Base-by-base conservation (phyloP, 1,140 invertebrate species). In the Sinonovacula constricta region DNA sequence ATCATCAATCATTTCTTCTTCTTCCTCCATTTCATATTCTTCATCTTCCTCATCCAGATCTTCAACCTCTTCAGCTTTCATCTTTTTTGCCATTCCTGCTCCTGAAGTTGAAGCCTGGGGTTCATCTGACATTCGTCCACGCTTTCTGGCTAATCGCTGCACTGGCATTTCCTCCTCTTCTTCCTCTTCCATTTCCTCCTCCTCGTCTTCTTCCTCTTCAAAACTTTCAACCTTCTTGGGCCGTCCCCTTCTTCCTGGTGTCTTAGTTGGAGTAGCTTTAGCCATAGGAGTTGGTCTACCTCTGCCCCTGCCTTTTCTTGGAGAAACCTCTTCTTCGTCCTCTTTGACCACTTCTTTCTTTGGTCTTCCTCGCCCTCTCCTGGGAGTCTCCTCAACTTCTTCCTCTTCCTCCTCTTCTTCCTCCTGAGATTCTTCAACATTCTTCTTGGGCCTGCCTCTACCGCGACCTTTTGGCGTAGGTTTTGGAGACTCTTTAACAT, bases 221-320 rank as follows among this genome's bases (percentile, higher is more conserved):
- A 54, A 39, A 34, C 78, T 79, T 53, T 79, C 74, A 45, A 59
- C 36, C 62, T 83, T 82, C 33, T 60, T 80, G 54, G 62, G 69
- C 66, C 70, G 69, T 53, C 67, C 66, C 49, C 72, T 72, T 53
- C 51, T 68, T 4, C 62, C 31, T 60, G 30, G 53, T 31, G 36
- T 56, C 30, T 24, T 57, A 15, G 26, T 72, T 63, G 12, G 12
- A 24, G 7, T 24, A 3, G 22, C 34, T 22, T 71, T 30, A 10
- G 34, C 28, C 33, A 34, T 34, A 39, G 10, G n/a, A 26, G 30
- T 22, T 71, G 24, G 5, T 34, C 24, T 33, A n/a, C 26, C 12
- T 15, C 59, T 39, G 4, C 65, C 59, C 28, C 65, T 79, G 15
- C 59, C 62, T 59, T 69, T 71, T 22, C 33, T 67, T 18, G 49